Conservation (phyloP, 2,888 invertebrate species). For the Noctua comes region DNA sequence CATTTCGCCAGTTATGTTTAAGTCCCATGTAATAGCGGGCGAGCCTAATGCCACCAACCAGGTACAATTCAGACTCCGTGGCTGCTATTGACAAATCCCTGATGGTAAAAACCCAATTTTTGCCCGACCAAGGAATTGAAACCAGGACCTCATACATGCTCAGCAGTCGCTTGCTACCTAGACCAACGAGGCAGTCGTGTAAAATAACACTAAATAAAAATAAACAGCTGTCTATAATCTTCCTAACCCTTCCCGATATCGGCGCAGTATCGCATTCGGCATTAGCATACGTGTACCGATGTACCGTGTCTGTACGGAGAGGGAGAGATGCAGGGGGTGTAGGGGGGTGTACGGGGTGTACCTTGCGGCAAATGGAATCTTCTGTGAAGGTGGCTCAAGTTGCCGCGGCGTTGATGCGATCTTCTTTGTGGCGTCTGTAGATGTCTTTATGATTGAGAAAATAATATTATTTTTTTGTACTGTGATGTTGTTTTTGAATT, state of each 20-base stretch:
- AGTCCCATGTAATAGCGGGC: too few species aligned
- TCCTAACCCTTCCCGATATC: slow-evolving; percentile 37
- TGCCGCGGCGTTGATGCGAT: slow-evolving; percentile 28
- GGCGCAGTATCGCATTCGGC: slow-evolving; percentile 49
- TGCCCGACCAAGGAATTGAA: too few species aligned
- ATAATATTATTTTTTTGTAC: slow-evolving; percentile 5
- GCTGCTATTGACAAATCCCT: too few species aligned
- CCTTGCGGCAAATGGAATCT: slow-evolving; percentile 62
- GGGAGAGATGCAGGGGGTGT: background rate
- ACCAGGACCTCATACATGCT: too few species aligned
- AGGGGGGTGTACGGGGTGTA: background rate
- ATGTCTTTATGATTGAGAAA: slow-evolving; percentile 1
- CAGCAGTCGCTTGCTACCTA: too few species aligned
- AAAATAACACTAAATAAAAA: background rate
- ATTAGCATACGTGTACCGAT: slow-evolving; percentile 60
- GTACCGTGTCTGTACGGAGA: slow-evolving; percentile 23
- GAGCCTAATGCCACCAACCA: too few species aligned
- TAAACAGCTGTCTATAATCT: slow-evolving; percentile 25
- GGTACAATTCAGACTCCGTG: too few species aligned
- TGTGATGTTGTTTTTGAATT: background rate
- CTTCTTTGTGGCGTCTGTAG: slow-evolving; percentile 26
- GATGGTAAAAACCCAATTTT: too few species aligned
- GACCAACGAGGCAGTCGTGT: background rate
- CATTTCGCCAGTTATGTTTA: too few species aligned
- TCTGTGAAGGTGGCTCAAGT: slow-evolving; percentile 51